These are phyloP conservation scores for Menidia menidia DNA, from an alignment of 2,797 vertebrate species.

Conservation along the genomic window DNA sequence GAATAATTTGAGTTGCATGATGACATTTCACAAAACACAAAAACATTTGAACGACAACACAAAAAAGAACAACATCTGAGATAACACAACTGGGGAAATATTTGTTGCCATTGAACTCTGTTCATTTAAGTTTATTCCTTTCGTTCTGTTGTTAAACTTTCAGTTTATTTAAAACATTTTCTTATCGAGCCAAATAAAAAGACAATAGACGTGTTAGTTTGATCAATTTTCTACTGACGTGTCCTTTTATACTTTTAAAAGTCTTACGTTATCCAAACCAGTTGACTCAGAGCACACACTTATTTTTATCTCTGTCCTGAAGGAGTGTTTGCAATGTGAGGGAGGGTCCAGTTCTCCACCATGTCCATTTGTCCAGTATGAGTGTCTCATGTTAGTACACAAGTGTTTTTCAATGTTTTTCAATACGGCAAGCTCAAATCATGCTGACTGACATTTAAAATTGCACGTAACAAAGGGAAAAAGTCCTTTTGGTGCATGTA, in stretches of 20 bases:
- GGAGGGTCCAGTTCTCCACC: neutral
- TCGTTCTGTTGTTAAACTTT: neutral
- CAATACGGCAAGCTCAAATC: neutral
- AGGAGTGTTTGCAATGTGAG: slow-evolving; percentile 13
- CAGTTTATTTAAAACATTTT: no score
- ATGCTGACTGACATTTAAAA: slow-evolving; percentile 3
- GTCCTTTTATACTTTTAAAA: slow-evolving; percentile 12
- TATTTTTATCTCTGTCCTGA: slow-evolving; percentile 32
- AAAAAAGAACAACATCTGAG: neutral
- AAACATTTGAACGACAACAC: neutral
- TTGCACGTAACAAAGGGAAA: slow-evolving; percentile 2
- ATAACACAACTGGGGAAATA: neutral
- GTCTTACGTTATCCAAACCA: slow-evolving; percentile 5
- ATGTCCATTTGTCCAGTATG: neutral
- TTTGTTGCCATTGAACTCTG: no score
- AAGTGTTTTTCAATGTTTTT: neutral
- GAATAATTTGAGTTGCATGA: neutral
- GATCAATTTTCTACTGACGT: neutral
- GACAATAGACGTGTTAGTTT: neutral
- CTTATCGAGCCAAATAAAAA: no score
- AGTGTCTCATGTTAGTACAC: neutral
- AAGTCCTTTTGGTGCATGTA: neutral
- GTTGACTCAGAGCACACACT: neutral
- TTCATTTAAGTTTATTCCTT: no score
- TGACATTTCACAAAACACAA: neutral